Percentiles rank a stretch among this genome's conserved stretches.
Evolutionary conservation across 2,113 vertebrate species (phyloP).

Genomic region (rabbit (Oryctolagus cuniculus)): DNA sequence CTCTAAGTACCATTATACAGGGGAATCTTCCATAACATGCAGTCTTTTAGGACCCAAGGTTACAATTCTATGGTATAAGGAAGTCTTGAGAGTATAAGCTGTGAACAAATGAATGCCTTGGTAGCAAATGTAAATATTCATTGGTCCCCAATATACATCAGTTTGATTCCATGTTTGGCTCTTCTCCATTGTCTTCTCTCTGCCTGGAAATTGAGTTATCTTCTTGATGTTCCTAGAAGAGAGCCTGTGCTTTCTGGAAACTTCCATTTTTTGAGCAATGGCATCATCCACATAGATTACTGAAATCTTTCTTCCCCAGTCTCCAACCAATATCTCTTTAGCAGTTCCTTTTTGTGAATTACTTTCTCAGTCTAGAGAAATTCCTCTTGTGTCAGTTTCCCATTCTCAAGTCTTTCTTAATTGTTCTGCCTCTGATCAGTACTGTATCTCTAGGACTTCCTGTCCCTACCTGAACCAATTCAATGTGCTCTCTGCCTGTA

Average conservation of each 20-base stretch:
- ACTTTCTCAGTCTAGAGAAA: conserved; percentile 28
- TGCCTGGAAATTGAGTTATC: not conserved
- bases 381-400: not conserved
- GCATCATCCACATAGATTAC: not conserved
- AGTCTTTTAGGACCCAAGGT: not conserved
- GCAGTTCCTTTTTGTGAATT: not conserved
- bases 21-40: not conserved
- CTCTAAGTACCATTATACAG: not conserved
- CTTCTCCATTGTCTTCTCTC: conserved; percentile 2
- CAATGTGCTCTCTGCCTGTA: not conserved
- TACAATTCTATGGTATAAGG: not conserved
- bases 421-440: not conserved
- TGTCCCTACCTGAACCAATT: not conserved
- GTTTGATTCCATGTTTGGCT: not conserved
- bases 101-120: conserved; percentile 18
- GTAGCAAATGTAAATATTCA: not conserved
- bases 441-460: not conserved
- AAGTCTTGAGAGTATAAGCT: not conserved
- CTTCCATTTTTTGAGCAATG: not conserved
- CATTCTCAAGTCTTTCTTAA: not conserved
- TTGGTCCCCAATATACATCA: not conserved
- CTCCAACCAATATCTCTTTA: not conserved
- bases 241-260: not conserved
- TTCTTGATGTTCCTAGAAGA: not conserved
- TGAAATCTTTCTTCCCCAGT: not conserved